Evolutionary conservation across 2,113 vertebrate genomes (phyloP), one percentile per base, ranked within the genome.

Genomic region (Ellobius talpinus): DNA sequence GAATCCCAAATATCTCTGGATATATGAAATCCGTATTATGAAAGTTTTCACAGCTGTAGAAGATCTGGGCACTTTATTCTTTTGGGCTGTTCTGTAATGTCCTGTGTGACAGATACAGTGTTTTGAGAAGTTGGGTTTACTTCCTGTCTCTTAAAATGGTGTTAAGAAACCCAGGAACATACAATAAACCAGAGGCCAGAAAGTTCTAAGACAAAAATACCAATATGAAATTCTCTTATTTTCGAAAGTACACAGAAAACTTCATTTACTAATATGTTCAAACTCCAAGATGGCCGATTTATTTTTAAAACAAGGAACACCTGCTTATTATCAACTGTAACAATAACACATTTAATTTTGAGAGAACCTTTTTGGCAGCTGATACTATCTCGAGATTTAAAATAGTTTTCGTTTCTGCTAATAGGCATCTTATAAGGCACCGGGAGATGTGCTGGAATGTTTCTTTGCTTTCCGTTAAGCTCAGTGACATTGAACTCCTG

Each of bases 231-330:
- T 26, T 55, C 6, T 72, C 52, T 58, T 87, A 65, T 95, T 89
- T 95, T 78, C 91, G 70, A 58, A 96, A 94, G 58, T 82, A 72
- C 26, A 70, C 16, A 7, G 16, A 66, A 88, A 95, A 65, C 65
- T 97, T 91, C 58, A 4, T 81, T 87, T 94, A 94, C 94, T 96
- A 92, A 79, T 87, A 78, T n/a, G 66, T 29, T 17, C 72, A 96
- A 74, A 92, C 21, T 93, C 63, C 74, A 89, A 97, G 78, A 73
- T 70, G 72, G 90, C 77, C 73, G 74, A 78, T 85, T 94, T 96
- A 97, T 97, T 97, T 96, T 96, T 97, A 89, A 96, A 96, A 92
- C 81, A 78, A 90, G 77, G 89, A 96, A 97, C 97, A 98, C 88
- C 95, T 97, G 96, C 63, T 95, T 95, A 96, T 97, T 95, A 97